These are phyloP conservation scores for Augochlorella aurata DNA, from an alignment of 2,888 invertebrate genomes.

Conservation along the genomic window DNA sequence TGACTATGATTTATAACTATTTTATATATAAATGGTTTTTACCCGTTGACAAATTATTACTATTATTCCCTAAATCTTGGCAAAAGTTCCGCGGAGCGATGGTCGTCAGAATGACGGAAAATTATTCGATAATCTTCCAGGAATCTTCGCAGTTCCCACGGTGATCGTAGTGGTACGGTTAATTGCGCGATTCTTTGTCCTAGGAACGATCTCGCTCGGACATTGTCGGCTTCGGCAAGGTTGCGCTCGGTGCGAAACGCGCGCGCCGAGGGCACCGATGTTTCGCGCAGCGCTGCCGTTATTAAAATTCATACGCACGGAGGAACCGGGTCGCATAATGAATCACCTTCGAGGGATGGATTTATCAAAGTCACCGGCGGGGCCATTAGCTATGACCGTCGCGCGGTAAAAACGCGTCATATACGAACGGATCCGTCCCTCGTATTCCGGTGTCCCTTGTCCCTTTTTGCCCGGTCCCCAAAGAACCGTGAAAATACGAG, in stretches of 20 bases:
- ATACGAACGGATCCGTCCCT: conserved; percentile 34
- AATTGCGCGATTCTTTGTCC: background rate
- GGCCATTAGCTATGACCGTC: conserved; percentile 35
- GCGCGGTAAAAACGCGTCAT: conserved; percentile 39
- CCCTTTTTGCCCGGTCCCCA: background rate
- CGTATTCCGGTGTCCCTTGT: conserved; percentile 14
- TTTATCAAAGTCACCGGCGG: conserved; percentile 49
- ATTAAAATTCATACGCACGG: conserved; percentile 47
- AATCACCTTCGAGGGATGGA: conserved; percentile 41
- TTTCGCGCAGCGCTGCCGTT: background rate
- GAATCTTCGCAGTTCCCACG: no score
- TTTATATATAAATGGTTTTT: no score
- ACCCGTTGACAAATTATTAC: no score
- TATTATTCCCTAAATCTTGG: no score
- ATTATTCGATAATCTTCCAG: no score
- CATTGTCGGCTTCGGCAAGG: background rate
- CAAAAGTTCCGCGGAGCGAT: no score
- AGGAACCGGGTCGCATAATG: conserved; percentile 19
- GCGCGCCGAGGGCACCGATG: background rate
- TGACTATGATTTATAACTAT: no score
- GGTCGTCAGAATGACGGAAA: no score
- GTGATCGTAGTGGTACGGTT: background rate
- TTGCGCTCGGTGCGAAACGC: background rate
- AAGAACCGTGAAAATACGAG: background rate
- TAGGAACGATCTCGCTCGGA: background rate